A percentile compares a stretch with the other conserved stretches of the same genome.
phyloP scores from a whole-genome alignment of 2,888 invertebrate species.

The Fragum sueziense region DNA sequence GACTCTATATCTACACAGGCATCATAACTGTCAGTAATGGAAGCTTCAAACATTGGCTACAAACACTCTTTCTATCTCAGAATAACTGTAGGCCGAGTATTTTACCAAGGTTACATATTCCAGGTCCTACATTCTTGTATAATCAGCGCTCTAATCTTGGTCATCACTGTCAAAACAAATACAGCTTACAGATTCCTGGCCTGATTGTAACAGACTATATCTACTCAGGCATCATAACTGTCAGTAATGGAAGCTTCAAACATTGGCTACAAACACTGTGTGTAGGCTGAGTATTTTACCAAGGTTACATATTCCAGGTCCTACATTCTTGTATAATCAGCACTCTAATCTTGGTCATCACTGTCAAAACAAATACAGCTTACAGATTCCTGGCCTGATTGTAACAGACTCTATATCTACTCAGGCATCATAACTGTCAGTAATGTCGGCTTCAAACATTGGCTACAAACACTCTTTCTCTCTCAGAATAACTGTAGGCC shows the following conservation, averaged over 20 bases:
- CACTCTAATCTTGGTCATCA: constrained; percentile 38
- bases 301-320: no score
- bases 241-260: no score
- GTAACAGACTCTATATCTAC: constrained; percentile 29
- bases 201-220: constrained; percentile 36
- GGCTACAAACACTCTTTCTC: no score
- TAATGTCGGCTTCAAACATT: no score
- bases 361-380: constrained; percentile 49
- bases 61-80: no score
- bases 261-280: no score
- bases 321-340: constrained; percentile 16
- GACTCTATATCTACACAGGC: constrained; percentile 22
- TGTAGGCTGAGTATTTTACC: no score
- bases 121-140: constrained; percentile 7
- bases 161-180: constrained; percentile 57
- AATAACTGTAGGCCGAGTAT: no score
- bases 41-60: no score
- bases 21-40: neutral
- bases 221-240: constrained; percentile 8
- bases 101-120: no score
- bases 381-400: constrained; percentile 41
- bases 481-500: no score
- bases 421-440: constrained; percentile 9
- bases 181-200: constrained; percentile 39
- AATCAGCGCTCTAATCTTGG: constrained; percentile 20